Evolutionary conservation across 2,888 invertebrate genomes (phyloP).

Genomic region (Orchesella flavescens): DNA sequence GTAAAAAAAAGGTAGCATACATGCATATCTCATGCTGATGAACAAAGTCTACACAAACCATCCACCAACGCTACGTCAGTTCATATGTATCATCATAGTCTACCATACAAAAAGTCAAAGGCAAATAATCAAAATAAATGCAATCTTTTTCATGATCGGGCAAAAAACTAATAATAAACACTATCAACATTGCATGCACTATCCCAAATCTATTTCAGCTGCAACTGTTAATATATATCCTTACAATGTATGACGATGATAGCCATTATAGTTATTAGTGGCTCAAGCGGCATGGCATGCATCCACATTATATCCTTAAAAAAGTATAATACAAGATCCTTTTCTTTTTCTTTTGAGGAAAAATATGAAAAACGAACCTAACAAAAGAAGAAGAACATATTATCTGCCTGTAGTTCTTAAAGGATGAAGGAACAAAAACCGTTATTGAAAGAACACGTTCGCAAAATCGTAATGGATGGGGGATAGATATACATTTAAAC

Average conservation of each 20-base stretch:
- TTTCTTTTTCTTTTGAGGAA: neutral
- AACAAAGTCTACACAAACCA: too few species aligned
- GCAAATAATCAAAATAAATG: neutral
- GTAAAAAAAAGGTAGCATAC: neutral
- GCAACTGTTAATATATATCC: too few species aligned
- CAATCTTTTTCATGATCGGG: neutral
- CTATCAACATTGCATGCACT: neutral
- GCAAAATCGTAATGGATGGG: too few species aligned
- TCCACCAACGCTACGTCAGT: too few species aligned
- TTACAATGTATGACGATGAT: neutral
- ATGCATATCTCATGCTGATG: too few species aligned
- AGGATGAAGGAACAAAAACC: slow-evolving; percentile 1
- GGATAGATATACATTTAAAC: neutral
- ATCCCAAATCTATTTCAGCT: neutral
- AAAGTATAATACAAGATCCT: neutral
- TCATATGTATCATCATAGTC: too few species aligned
- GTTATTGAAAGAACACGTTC: slow-evolving; percentile 12
- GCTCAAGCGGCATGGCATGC: too few species aligned
- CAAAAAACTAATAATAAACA: neutral
- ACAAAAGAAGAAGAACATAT: slow-evolving; percentile 2
- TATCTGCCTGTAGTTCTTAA: too few species aligned
- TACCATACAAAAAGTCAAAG: too few species aligned
- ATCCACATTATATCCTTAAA: too few species aligned
- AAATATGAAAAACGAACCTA: slow-evolving; percentile 2
- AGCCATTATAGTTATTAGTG: neutral